Evolutionary conservation across 1,140 invertebrate genomes (phyloP).

Genomic region (Goniozus legneri): DNA sequence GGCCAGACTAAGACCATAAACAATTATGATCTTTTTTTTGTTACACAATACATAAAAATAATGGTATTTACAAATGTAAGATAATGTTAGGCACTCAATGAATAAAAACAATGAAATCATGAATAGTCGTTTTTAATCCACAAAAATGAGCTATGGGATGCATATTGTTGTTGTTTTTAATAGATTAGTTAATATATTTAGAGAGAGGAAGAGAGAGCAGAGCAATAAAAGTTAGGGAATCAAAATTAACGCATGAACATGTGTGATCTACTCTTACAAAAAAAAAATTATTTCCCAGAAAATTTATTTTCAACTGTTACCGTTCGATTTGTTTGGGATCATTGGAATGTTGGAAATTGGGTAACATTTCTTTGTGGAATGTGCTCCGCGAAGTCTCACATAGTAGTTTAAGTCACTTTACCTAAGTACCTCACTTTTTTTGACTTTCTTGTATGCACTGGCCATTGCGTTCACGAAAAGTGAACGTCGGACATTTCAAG

Average conservation of each 20-base stretch:
- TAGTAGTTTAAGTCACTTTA: slow-evolving; percentile 29
- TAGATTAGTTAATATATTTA: slow-evolving; percentile 20
- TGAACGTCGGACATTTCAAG: slow-evolving; percentile 28
- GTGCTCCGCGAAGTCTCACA: slow-evolving; percentile 29
- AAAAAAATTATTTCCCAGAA: slow-evolving; percentile 8
- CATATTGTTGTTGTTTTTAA: slow-evolving; percentile 18
- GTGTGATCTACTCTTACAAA: slow-evolving; percentile 11
- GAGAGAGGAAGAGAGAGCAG: slow-evolving; percentile 18
- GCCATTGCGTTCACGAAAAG: slow-evolving; percentile 23
- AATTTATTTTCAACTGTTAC: slow-evolving; percentile 16
- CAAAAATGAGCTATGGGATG: no score
- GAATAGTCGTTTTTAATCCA: slow-evolving; percentile 21
- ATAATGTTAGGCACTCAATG: slow-evolving; percentile 39
- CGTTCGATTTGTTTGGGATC: background rate
- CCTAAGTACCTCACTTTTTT: slow-evolving; percentile 31
- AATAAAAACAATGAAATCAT: slow-evolving; percentile 32
- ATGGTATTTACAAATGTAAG: slow-evolving; percentile 38
- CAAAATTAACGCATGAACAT: slow-evolving; percentile 8
- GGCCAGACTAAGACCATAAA: slow-evolving; percentile 30
- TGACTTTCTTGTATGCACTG: slow-evolving; percentile 27
- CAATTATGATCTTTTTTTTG: slow-evolving; percentile 18
- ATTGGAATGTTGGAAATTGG: slow-evolving; percentile 29
- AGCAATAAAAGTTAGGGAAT: slow-evolving; percentile 22
- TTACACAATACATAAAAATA: slow-evolving; percentile 39
- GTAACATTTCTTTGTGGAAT: slow-evolving; percentile 28